Conservation (phyloP, 2,113 vertebrate species). For the Fulica atra region DNA sequence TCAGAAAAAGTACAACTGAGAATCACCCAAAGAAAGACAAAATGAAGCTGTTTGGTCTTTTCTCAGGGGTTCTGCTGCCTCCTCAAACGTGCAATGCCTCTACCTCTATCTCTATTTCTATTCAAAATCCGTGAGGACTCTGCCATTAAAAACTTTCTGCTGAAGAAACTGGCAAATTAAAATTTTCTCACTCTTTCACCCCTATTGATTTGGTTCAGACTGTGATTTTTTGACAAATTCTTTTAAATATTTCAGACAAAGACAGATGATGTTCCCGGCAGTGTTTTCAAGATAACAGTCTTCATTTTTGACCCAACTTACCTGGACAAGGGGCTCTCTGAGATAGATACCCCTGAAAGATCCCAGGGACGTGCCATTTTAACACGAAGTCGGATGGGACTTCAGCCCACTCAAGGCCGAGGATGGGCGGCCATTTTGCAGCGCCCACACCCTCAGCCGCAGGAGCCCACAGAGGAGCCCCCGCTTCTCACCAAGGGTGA, state of each 20-base stretch:
- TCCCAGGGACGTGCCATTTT: rapidly evolving
- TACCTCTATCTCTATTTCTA: not conserved
- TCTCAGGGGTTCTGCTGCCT: not conserved
- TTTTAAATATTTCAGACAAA: not conserved
- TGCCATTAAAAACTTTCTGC: not conserved
- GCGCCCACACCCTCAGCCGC: rapidly evolving
- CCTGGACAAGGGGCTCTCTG: not conserved
- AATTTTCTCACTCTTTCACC: rapidly evolving
- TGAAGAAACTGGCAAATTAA: not conserved
- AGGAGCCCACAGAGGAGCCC: not conserved
- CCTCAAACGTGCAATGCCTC: not conserved
- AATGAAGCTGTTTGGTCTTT: not conserved
- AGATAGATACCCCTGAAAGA: not conserved
- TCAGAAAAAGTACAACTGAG: not conserved
- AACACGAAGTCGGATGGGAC: rapidly evolving
- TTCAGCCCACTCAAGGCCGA: rapidly evolving
- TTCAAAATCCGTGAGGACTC: not conserved
- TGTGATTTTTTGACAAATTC: not conserved
- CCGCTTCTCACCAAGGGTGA: rapidly evolving
- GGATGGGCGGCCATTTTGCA: not conserved
- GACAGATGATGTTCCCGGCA: rapidly evolving
- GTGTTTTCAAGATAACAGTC: not conserved
- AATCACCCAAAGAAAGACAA: not conserved
- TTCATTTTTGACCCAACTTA: not conserved
- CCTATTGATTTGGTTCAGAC: not conserved